Base-by-base conservation (phyloP, 2,888 invertebrate genomes). In the Tortricodes alternella region DNA sequence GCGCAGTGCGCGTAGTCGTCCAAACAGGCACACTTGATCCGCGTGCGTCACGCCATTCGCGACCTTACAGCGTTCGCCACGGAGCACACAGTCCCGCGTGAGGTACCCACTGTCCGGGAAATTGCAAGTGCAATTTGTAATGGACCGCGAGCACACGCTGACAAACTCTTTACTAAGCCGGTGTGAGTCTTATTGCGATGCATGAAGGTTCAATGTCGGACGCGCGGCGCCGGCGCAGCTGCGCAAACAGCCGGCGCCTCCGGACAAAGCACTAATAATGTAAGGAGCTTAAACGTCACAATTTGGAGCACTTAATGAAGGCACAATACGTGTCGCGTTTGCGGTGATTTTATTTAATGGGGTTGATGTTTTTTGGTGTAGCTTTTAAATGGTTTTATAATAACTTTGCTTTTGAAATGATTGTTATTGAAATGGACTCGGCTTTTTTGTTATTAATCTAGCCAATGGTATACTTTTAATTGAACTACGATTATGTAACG, bases 281-380 rank as follows among this genome's bases (percentile, higher is more conserved):
- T 83, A 79, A 81, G 76, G 74, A 79, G 86, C 78, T 85, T 86
- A 81, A 85, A 79, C 70, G 77, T 76, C 76, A 74, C 78, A 70
- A 77, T 80, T 78, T 67, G 67, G 65, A 74, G 62, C 73, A 77
- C 74, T 77, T 67, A 68, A 77, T 76, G 59, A 69, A 73, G 72
- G 53, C 58, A 62, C 64, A 65, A 70, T 66, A 43, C 39, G 46
- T 34, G 55, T 48, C 35, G 48, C 48, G 13, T 41, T 49, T 49
- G 55, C 35, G 55, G 55, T 35, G 55, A 48, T 35, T 46, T 46
- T 8, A 29, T 46, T 55, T 48, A 13, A 46, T 53, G 41, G 53
- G 48, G 55, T 35, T 35, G 35, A 55, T 55, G 48, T 49, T 55
- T 43, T 49, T 49, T 43, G 41, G 48, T 48, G 48, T 32, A 15